These are phyloP conservation scores for Koerneria pararmatus DNA, from an alignment of 2,888 invertebrate species.

Conservation along the genomic window DNA sequence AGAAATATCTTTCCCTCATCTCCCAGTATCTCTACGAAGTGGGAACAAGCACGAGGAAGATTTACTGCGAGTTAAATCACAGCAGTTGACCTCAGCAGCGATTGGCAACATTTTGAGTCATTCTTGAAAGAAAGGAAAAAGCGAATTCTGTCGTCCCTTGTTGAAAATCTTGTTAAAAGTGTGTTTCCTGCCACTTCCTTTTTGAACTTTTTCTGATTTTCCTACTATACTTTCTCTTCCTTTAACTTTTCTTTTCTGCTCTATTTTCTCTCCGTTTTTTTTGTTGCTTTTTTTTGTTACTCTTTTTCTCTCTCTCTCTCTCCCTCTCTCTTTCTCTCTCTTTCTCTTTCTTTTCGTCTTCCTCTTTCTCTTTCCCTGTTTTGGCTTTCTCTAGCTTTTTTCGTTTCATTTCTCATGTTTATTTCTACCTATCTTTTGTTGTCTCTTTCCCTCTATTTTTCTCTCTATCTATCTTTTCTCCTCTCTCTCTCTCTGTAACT, in stretches of 20 bases:
- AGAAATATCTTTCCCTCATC: too few relatives aligned
- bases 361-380: neutral
- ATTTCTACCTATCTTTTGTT: neutral
- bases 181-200: neutral
- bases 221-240: neutral
- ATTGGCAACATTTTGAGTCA: too few relatives aligned
- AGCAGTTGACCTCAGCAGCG: too few relatives aligned
- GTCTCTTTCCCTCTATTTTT: neutral
- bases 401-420: conserved; percentile 8
- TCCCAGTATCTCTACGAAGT: too few relatives aligned
- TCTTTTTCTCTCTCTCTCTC: too few relatives aligned
- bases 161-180: conserved; percentile 11
- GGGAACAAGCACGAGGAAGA: too few relatives aligned
- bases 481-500: too few relatives aligned
- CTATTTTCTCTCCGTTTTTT: neutral
- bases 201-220: neutral
- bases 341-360: too few relatives aligned
- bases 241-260: neutral
- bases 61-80: too few relatives aligned
- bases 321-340: neutral
- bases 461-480: neutral
- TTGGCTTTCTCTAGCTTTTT: neutral
- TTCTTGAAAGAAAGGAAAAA: too few relatives aligned
- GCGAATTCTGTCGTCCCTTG: too few relatives aligned
- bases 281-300: neutral